Evolutionary conservation across 1,140 invertebrate genomes (phyloP).

Genomic region (Ceratina japonica): DNA sequence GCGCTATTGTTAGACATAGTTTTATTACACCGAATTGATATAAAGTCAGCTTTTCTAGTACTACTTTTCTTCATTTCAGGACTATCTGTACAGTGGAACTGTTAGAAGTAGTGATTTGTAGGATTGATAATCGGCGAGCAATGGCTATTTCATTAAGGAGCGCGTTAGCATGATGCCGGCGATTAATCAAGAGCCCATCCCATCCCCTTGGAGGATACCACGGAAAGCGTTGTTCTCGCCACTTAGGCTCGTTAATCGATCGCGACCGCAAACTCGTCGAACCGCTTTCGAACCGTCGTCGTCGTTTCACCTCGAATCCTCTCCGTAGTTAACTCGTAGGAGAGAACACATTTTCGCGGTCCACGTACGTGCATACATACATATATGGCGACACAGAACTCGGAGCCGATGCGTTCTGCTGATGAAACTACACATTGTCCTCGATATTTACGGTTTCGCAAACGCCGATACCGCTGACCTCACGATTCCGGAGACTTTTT

Average conservation of each 20-base stretch:
- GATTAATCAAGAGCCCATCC: conserved; percentile 2
- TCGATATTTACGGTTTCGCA: conserved; percentile 24
- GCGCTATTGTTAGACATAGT: conserved; percentile 3
- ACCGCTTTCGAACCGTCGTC: not conserved
- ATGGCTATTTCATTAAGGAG: too few relatives aligned
- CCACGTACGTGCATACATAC: not conserved
- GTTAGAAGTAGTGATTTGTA: not conserved
- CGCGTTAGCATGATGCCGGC: not conserved
- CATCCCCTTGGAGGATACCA: not conserved
- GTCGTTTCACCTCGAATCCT: not conserved
- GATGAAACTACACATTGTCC: conserved; percentile 18
- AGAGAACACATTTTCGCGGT: conserved; percentile 12
- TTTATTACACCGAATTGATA: not conserved
- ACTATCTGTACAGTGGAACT: too few relatives aligned
- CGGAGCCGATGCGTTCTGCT: not conserved
- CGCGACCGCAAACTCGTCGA: conserved; percentile 7
- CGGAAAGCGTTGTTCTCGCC: not conserved
- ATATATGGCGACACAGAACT: not conserved
- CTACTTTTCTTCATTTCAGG: not conserved
- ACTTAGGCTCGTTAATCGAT: conserved; percentile 1
- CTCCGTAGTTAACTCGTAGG: conserved; percentile 1
- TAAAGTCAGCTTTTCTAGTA: too few relatives aligned
- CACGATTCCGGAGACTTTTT: conserved; percentile 6
- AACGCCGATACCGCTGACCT: conserved; percentile 4
- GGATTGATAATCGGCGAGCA: too few relatives aligned